Evolutionary conservation across 2,113 vertebrate species (phyloP), one percentile per base, ranked within the genome.

Genomic region (Neopipo cinnamomea): DNA sequence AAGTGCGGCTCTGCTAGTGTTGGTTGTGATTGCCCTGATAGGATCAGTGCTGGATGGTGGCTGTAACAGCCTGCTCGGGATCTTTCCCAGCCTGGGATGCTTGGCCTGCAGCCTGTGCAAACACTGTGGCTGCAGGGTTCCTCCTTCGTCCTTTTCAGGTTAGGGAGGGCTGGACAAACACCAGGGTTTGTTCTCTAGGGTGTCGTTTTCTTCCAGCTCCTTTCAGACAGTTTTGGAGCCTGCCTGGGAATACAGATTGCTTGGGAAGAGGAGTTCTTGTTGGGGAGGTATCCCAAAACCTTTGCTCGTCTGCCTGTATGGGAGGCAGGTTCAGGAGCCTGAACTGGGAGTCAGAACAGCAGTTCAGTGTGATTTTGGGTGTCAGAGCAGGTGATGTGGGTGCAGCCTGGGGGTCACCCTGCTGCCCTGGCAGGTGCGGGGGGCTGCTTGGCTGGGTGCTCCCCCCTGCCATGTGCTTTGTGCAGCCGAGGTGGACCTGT

Each of bases 401-500:
- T 17, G 52, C 42, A 82, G 17, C 35, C 30, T 5, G 0, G 19
- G 33, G 33, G 12, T 81, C 16, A 31, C 42, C 31, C 39, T 62
- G n/a, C 20, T 47, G 50, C 47, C 31, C 4, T 49, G n/a, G 66
- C 25, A 55, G 56, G 23, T 3, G 1, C 2, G 8, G 25, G 70
- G 22, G 12, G 18, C 27, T 85, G 31, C 65, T 12, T 58, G 77
- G 8, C 44, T 62, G 31, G 25, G 15, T 63, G 46, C 16, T 89
- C 1, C 17, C 17, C 17, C 16, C 15, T 62, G 39, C 30, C 39
- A 18, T 2, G 31, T 12, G 17, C n/a, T 68, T 18, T 19, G 30
- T n/a, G 30, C 47, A 31, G 55, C 46, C 4, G 0, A 11, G 24
- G 28, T 12, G 30, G 8, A 22, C 1, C 61, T 5, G 0, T 19